A percentile compares a stretch with the other conserved stretches of the same genome.
Evolutionary conservation across 2,797 vertebrate genomes (phyloP).

Genomic region (Lacerta viridis): DNA sequence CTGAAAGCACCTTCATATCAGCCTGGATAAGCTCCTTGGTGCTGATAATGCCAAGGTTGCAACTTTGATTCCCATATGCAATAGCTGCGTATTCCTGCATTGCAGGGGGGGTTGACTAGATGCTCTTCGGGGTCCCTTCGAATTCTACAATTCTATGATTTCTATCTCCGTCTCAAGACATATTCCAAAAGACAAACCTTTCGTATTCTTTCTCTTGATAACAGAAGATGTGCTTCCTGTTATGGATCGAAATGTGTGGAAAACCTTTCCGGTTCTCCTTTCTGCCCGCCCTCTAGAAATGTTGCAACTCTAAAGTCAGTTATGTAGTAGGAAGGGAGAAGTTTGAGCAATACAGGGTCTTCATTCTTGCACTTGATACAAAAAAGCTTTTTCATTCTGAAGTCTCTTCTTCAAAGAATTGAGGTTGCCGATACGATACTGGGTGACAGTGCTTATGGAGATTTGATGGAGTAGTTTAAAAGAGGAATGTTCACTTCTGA

Average conservation of each 20-base stretch:
- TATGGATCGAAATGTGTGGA: not conserved
- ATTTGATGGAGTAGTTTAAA: constrained; percentile 2
- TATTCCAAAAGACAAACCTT: not conserved
- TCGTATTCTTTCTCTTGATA: not conserved
- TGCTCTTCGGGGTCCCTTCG: too few species aligned
- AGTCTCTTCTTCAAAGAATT: not conserved
- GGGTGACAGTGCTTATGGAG: not conserved
- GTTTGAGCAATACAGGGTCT: not conserved
- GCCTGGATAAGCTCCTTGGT: too few species aligned
- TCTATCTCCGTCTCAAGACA: not conserved
- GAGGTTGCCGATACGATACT: not conserved
- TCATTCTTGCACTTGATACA: not conserved
- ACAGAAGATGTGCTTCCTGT: not conserved
- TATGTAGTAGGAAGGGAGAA: not conserved
- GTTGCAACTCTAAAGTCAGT: not conserved
- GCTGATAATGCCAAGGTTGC: too few species aligned
- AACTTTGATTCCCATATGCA: too few species aligned
- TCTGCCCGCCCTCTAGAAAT: not conserved
- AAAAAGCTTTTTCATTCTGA: not conserved
- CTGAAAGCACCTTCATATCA: not conserved
- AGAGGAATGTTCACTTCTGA: constrained; percentile 9
- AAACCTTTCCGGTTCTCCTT: constrained; percentile 3
- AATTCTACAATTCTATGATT: not conserved
- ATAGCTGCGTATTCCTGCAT: too few species aligned
- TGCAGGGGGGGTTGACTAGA: too few species aligned